These are phyloP conservation scores for Barnardius zonarius DNA, from an alignment of 2,113 vertebrate species.

Conservation along the genomic window DNA sequence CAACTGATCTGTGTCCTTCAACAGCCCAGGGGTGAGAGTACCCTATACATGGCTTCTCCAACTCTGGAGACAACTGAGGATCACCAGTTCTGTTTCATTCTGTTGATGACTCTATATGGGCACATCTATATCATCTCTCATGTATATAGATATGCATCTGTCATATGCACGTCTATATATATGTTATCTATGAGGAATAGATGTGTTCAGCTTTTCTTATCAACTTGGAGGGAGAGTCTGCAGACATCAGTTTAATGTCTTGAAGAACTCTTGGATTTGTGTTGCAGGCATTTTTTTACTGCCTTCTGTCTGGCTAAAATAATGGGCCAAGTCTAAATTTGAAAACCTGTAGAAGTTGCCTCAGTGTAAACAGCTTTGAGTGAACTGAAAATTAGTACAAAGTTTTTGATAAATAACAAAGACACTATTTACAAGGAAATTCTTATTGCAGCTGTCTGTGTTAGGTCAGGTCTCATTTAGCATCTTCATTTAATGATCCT, in stretches of 20 bases:
- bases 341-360: not conserved
- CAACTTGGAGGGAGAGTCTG: not conserved
- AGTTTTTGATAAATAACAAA: constrained; percentile 21
- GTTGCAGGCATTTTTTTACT: not conserved
- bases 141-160: not conserved
- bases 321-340: not conserved
- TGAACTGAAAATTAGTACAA: not conserved
- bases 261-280: not conserved
- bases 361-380: not conserved
- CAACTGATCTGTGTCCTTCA: not conserved
- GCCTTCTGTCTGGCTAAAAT: not conserved
- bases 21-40: not conserved
- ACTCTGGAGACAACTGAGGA: not conserved
- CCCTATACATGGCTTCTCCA: accelerated
- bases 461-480: constrained; percentile 49
- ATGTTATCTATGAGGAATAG: not conserved
- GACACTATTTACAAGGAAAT: not conserved
- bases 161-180: not conserved
- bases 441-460: constrained; percentile 20
- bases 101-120: not conserved
- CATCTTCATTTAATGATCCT: constrained; percentile 52
- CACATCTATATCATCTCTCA: not conserved
- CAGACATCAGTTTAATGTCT: not conserved
- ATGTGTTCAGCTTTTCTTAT: not conserved
- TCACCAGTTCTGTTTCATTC: not conserved